Evolutionary conservation across 2,888 invertebrate genomes (phyloP).

Genomic region (Exocentrus adspersus): DNA sequence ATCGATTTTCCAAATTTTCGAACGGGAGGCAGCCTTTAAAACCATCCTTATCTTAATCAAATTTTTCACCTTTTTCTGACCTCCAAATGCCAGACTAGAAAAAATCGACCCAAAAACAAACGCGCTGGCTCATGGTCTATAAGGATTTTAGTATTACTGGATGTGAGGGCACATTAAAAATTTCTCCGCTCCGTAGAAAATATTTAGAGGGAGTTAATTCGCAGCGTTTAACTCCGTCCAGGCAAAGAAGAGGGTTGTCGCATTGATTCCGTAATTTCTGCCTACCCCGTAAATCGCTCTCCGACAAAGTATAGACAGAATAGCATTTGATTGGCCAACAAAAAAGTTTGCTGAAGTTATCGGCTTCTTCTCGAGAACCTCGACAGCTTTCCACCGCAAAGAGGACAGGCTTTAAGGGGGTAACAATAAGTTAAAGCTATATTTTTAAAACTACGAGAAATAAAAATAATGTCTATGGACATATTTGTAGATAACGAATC

Average conservation of each 20-base stretch:
- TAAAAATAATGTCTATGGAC: too few species aligned
- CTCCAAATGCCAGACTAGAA: too few species aligned
- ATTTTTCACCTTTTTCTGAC: too few species aligned
- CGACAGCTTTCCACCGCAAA: slow-evolving; percentile 43
- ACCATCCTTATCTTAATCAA: too few species aligned
- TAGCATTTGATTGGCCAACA: slow-evolving; percentile 64
- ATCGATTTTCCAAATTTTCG: too few species aligned
- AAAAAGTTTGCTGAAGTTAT: slow-evolving; percentile 63
- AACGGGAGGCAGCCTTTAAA: too few species aligned
- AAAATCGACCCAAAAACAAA: too few species aligned
- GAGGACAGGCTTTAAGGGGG: slow-evolving; percentile 46
- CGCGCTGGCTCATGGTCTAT: too few species aligned
- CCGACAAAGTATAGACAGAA: slow-evolving; percentile 62
- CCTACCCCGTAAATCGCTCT: slow-evolving; percentile 51
- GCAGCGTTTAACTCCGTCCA: slow-evolving; percentile 18
- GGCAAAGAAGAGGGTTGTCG: slow-evolving; percentile 47
- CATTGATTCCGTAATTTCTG: slow-evolving; percentile 55
- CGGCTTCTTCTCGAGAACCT: slow-evolving; percentile 56
- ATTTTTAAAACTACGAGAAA: too few species aligned
- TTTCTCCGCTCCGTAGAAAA: slow-evolving; percentile 17
- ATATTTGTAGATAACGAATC: too few species aligned
- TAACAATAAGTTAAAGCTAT: too few species aligned
- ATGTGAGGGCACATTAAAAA: neutral
- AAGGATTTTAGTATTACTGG: too few species aligned
- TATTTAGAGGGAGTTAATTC: slow-evolving; percentile 40